phyloP scores from a whole-genome alignment of 2,797 vertebrate genomes.

The Brachyrhaphis roseni region DNA sequence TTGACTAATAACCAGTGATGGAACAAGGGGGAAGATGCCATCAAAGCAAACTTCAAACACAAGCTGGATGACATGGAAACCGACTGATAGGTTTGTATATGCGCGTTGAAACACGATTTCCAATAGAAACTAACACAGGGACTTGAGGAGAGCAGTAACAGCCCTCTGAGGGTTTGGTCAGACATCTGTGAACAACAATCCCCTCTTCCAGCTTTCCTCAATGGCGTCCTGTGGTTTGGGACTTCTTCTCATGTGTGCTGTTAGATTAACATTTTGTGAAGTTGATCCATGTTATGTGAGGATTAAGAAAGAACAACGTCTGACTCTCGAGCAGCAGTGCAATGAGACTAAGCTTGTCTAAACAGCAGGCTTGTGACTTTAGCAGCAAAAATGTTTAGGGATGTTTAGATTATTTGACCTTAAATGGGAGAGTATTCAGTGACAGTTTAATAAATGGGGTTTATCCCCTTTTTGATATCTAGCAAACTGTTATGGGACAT shows the following conservation, averaged over 20 bases:
- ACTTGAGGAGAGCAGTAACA: slow-evolving; percentile 5
- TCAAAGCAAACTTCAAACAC: slow-evolving; percentile 72
- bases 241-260: neutral
- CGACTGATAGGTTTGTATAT: slow-evolving; percentile 76
- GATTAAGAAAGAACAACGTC: slow-evolving; percentile 1
- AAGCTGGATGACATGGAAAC: slow-evolving; percentile 77
- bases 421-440: neutral
- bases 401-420: neutral
- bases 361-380: slow-evolving; percentile 1
- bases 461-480: neutral
- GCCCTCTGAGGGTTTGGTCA: slow-evolving; percentile 2
- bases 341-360: neutral
- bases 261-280: slow-evolving; percentile 4
- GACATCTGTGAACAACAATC: slow-evolving; percentile 4
- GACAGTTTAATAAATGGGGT: neutral
- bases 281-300: neutral
- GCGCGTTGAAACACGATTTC: slow-evolving; percentile 58
- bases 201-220: neutral
- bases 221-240: slow-evolving; percentile 2
- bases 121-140: neutral
- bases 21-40: slow-evolving; percentile 67
- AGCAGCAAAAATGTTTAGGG: neutral
- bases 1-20: slow-evolving; percentile 54
- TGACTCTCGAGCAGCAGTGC: slow-evolving; percentile 4
- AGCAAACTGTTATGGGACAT: neutral